Base-by-base conservation (phyloP, 2,888 invertebrate genomes). In the Drosophila lutescens region DNA sequence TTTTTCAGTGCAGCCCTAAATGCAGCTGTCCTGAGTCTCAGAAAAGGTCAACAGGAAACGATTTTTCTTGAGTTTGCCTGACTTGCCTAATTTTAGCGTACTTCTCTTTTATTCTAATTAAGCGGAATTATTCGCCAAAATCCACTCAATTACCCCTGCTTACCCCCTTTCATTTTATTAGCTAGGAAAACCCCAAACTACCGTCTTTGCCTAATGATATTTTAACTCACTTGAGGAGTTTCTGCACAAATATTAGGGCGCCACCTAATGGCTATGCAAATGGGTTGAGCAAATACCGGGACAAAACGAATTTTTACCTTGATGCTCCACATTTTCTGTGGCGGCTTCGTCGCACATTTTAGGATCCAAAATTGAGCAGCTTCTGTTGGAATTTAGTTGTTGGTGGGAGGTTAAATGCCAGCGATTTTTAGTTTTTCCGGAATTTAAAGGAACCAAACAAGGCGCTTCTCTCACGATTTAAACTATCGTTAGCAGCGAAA, bases 321-420 rank as follows among this genome's bases (percentile, higher is more conserved):
- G 67, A 10, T 70, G 70, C 30, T 80, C 80, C 41, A 54, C 62
- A 44, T 59, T 57, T 44, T 76, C 80, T 46, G 47, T 76, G 53
- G 71, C 50, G 61, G 55, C 56, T 57, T 80, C 78, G 66, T 80
- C 80, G 47, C 83, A 71, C 82, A 82, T 82, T 50, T 54, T 85
- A 17, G 9, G 36, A 49, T 60, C 49, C 17, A 32, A 17, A 49
- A 17, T 7, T 12, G 30, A 1, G 47, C 17, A 20, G 32, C 26
- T 40, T 20, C 13, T 10, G 32, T 5, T 23, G 30, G 10, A 32
- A 26, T 41, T 30, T 20, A 26, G 12, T 60, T 17, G n/a, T 69
- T 49, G 30, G 40, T 59, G 68, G 53, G 26, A 12, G 20, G 17
- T 54, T 41, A 55, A 47, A 40, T 69, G 49, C 49, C 20, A 9